These are phyloP conservation scores for Cryptomyrus ogoouensis DNA, from an alignment of 2,113 vertebrate genomes.

Conservation along the genomic window DNA sequence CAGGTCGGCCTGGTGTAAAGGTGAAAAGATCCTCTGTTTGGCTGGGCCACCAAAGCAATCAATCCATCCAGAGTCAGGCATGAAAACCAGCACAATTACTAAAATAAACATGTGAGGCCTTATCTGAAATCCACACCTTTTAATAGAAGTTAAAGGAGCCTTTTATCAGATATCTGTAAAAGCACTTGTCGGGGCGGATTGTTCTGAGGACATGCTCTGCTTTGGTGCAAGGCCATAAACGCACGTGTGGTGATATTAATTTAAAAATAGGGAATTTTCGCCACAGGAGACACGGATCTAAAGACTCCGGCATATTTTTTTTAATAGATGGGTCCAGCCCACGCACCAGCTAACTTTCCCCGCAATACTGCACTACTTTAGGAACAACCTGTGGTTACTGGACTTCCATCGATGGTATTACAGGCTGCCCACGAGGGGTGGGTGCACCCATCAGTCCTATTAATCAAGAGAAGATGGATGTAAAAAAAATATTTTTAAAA, in stretches of 20 bases:
- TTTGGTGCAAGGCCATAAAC: not conserved
- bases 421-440: not conserved
- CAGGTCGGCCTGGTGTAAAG: not conserved
- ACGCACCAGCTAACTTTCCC: not conserved
- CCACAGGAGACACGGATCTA: not conserved
- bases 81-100: not conserved
- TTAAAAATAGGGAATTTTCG: not conserved
- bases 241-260: not conserved
- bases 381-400: not conserved
- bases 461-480: not conserved
- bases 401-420: not conserved
- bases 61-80: not conserved
- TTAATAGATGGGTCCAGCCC: not conserved
- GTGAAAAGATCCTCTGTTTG: not conserved
- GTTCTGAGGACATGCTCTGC: not conserved
- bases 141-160: not conserved
- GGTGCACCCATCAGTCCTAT: not conserved
- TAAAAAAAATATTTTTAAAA: not conserved
- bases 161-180: not conserved
- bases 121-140: not conserved
- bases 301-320: not conserved
- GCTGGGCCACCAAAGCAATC: not conserved
- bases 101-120: not conserved
- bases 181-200: not conserved
- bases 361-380: not conserved